Evolutionary conservation across 1,140 invertebrate genomes (phyloP).

Genomic region (Acromyrmex charruanus): DNA sequence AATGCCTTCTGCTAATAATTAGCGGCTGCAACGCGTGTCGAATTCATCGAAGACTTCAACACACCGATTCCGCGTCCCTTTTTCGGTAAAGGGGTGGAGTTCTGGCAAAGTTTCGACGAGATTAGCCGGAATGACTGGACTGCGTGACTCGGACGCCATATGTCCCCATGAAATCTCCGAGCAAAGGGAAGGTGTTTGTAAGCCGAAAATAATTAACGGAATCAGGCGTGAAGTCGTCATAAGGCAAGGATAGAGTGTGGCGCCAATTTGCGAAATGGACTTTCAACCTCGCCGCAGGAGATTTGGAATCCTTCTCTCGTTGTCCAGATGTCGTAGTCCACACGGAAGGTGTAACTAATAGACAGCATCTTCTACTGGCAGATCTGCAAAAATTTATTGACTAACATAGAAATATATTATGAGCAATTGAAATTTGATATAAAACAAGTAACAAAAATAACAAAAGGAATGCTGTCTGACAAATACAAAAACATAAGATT

Average conservation of each 20-base stretch:
- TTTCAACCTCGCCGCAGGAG: constrained; percentile 66
- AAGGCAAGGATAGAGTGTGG: constrained; percentile 79
- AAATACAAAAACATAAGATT: background rate
- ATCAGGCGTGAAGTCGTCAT: constrained; percentile 77
- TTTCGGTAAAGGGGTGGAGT: constrained; percentile 71
- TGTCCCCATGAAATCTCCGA: constrained; percentile 60
- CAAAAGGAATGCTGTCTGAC: background rate
- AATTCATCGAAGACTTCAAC: constrained; percentile 52
- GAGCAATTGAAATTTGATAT: background rate
- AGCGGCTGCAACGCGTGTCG: constrained; percentile 67
- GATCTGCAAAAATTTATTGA: background rate
- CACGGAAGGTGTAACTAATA: background rate
- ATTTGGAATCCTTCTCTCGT: constrained; percentile 66
- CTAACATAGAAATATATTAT: no score
- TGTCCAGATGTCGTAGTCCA: constrained; percentile 76
- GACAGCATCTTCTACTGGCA: background rate
- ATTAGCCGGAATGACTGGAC: constrained; percentile 67
- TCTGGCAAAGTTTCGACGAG: constrained; percentile 38
- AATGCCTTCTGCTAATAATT: constrained; percentile 54
- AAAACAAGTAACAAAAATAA: background rate
- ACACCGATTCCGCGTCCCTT: constrained; percentile 36
- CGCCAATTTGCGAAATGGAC: constrained; percentile 82
- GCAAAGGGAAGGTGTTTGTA: constrained; percentile 50
- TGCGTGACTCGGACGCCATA: constrained; percentile 63
- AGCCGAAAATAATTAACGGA: constrained; percentile 75